Evolutionary conservation across 2,888 invertebrate species (phyloP).

Genomic region (Eretmocerus hayati): DNA sequence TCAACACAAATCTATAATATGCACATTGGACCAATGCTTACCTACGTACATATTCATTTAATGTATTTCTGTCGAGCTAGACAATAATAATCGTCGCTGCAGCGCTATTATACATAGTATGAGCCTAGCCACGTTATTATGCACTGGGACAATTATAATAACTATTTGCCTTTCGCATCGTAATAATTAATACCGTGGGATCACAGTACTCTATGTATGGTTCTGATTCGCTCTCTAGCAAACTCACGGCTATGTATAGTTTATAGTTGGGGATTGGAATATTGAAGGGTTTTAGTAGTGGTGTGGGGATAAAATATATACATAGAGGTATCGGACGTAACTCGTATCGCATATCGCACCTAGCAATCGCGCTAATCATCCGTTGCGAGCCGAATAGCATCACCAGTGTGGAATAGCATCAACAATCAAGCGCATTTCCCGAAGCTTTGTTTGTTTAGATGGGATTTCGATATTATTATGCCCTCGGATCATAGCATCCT

Average conservation of each 20-base stretch:
- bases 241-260: no score
- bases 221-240: no score
- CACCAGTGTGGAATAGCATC: no score
- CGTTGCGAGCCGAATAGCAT: conserved; percentile 20
- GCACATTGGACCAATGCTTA: no score
- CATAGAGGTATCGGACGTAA: no score
- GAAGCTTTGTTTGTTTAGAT: conserved; percentile 43
- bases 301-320: no score
- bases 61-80: conserved; percentile 29
- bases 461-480: conserved; percentile 41
- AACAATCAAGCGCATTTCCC: conserved; percentile 29
- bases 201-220: no score
- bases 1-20: no score
- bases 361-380: conserved; percentile 33
- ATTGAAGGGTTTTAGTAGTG: no score
- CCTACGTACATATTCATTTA: conserved; percentile 9
- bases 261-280: no score
- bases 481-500: no score
- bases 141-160: conserved; percentile 44
- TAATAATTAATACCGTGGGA: conserved; percentile 43
- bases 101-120: no score
- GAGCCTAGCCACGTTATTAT: conserved; percentile 40
- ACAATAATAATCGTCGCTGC: conserved; percentile 25
- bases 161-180: conserved; percentile 45
- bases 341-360: conserved; percentile 25